Evolutionary conservation across 2,797 vertebrate species (phyloP).

Genomic region (Trematomus bernacchii): DNA sequence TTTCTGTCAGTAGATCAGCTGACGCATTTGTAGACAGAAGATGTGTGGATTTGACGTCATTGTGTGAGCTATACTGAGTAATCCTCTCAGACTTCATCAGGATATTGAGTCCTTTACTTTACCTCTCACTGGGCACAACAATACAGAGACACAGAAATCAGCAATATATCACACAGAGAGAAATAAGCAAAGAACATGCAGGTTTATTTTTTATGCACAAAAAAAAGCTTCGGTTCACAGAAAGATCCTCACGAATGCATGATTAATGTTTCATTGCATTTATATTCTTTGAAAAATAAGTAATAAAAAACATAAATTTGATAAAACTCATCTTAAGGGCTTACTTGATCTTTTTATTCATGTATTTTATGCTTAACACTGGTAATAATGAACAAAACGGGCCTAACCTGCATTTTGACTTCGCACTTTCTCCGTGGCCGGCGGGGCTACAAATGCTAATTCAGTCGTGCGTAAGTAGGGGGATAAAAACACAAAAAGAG

Average conservation of each 20-base stretch:
- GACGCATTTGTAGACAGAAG: conserved; percentile 34
- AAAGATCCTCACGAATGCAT: conserved; percentile 37
- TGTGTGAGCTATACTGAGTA: conserved; percentile 56
- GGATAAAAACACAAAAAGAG: conserved; percentile 53
- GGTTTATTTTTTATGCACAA: conserved; percentile 1
- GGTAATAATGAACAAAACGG: conserved; percentile 75
- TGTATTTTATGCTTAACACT: conserved; percentile 56
- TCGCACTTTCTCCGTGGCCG: conserved; percentile 53
- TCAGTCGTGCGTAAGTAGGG: conserved; percentile 22
- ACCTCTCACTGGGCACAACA: conserved; percentile 42
- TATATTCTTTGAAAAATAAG: conserved; percentile 51
- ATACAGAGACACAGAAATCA: conserved; percentile 8
- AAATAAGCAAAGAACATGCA: conserved; percentile 23
- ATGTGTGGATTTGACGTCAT: conserved; percentile 23
- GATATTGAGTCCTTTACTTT: conserved; percentile 72
- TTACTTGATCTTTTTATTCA: conserved; percentile 48
- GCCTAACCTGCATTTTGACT: conserved; percentile 72
- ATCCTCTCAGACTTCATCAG: conserved; percentile 69
- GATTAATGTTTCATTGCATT: conserved; percentile 57
- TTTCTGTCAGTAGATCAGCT: conserved; percentile 55
- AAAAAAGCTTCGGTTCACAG: conserved; percentile 11
- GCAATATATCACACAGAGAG: conserved; percentile 14
- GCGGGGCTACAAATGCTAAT: conserved; percentile 60
- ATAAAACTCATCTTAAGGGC: conserved; percentile 42
- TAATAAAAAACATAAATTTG: conserved; percentile 54